Base-by-base conservation (phyloP, 1,140 invertebrate species). In the Calephelis virginiensis region DNA sequence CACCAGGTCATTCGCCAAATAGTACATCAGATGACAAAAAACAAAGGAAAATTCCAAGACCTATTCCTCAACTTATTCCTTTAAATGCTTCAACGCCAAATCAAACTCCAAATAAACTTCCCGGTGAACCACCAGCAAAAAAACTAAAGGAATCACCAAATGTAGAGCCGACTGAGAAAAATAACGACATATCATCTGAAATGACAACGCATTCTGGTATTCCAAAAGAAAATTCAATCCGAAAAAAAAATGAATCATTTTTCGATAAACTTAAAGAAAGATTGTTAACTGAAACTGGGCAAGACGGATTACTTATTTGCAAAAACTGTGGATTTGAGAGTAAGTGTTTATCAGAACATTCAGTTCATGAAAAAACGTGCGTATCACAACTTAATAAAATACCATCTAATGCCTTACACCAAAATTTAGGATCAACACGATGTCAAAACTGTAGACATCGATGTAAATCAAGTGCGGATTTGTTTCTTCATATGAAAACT, bases 401-500 rank as follows among this genome's bases (percentile, higher is more conserved):
- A 61, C 72, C 73, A 61, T 59, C 79, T n/a, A 92, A 84, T 69
- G 72, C 86, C 38, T 72, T 82, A 9, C 74, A 79, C 61, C 74
- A 84, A 69, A 93, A 90, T 61, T 91, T 94, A 66, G 93, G 94
- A n/a, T 95, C 95, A 9, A 94, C 94, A n/a, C 92, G 96, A 61
- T 97, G 97, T 82, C 96, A 97, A 81, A 94, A 95, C 76, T 97
- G 96, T 80, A 93, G 96, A 65, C 96, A 96, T 78, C 93, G 95
- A 69, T 97, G 96, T 82, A 97, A 97, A 85, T 96, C 95, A 12
- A 95, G 95, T 60, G 92, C 93, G 5, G 96, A 97, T 90, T 92
- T 97, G 10, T 91, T 94, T 63, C 87, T 93, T 64, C 96, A 97
- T 80, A 89, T 96, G 77, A 93, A 94, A 83, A 93, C 93, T 13